Evolutionary conservation across 2,797 vertebrate species (phyloP).

Genomic region (Acanthis flammea): DNA sequence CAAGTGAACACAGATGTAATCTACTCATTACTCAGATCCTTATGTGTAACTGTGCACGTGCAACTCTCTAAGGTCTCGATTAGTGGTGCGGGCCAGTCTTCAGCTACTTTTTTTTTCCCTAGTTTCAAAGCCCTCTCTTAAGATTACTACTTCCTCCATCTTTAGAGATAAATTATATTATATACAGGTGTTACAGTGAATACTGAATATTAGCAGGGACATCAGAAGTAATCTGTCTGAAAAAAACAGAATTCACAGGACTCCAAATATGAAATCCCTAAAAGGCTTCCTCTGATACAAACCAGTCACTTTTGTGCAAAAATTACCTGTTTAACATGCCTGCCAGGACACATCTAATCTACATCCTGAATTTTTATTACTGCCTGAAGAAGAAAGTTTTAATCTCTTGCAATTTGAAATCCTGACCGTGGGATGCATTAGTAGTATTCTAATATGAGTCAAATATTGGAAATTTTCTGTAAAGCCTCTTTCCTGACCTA

Average conservation of each 20-base stretch:
- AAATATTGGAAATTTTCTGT: neutral
- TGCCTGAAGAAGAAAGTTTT: neutral
- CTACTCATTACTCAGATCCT: neutral
- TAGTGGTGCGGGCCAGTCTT: neutral
- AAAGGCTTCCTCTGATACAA: neutral
- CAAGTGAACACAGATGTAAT: neutral
- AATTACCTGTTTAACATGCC: neutral
- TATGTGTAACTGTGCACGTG: neutral
- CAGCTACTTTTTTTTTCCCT: neutral
- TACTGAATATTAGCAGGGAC: neutral
- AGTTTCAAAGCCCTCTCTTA: neutral
- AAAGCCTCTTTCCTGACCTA: neutral
- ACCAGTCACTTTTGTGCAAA: neutral
- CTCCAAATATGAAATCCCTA: neutral
- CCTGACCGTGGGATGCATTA: neutral
- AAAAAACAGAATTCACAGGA: neutral
- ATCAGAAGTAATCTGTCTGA: neutral
- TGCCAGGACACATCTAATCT: neutral
- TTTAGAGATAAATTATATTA: neutral
- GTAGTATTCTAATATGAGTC: neutral
- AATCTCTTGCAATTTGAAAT: neutral
- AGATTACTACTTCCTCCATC: neutral
- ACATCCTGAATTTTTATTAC: neutral
- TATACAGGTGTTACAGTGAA: neutral
- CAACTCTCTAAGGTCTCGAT: accelerated